phyloP scores from a whole-genome alignment of 2,113 vertebrate genomes.

The Acanthisitta chloris region DNA sequence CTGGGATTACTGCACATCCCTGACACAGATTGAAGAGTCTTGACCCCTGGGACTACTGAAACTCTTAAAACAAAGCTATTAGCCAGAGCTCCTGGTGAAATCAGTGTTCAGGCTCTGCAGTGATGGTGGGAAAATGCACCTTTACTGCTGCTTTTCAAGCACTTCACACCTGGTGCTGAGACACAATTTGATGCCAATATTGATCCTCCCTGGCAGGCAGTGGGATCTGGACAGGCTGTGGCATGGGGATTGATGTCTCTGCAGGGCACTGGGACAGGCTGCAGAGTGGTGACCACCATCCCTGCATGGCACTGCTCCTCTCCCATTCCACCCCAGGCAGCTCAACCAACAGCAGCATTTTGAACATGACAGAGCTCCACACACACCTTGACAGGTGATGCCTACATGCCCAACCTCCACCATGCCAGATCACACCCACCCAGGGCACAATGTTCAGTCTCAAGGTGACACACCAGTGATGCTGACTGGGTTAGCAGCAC shows the following conservation, averaged over 20 bases:
- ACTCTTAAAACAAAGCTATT: not conserved
- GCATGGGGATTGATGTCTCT: not conserved
- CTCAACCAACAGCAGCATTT: not conserved
- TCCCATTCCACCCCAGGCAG: not conserved
- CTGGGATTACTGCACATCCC: not conserved
- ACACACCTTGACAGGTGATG: fast-evolving
- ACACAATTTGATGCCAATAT: fast-evolving
- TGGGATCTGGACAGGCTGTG: fast-evolving
- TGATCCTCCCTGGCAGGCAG: fast-evolving
- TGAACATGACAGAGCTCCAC: fast-evolving
- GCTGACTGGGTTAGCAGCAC: not conserved
- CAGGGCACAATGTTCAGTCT: fast-evolving
- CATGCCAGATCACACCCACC: fast-evolving
- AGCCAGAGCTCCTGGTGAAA: not conserved
- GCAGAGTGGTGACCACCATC: fast-evolving
- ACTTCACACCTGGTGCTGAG: fast-evolving
- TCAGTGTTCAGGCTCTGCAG: fast-evolving
- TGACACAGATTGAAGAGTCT: fast-evolving
- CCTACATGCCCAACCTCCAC: fast-evolving
- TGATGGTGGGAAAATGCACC: fast-evolving
- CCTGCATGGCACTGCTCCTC: not conserved
- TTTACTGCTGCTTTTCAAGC: not conserved
- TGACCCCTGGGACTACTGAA: fast-evolving
- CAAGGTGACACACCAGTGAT: fast-evolving
- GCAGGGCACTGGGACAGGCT: not conserved